phyloP scores from a whole-genome alignment of 2,888 invertebrate species.

The Philopedon plagiatum region DNA sequence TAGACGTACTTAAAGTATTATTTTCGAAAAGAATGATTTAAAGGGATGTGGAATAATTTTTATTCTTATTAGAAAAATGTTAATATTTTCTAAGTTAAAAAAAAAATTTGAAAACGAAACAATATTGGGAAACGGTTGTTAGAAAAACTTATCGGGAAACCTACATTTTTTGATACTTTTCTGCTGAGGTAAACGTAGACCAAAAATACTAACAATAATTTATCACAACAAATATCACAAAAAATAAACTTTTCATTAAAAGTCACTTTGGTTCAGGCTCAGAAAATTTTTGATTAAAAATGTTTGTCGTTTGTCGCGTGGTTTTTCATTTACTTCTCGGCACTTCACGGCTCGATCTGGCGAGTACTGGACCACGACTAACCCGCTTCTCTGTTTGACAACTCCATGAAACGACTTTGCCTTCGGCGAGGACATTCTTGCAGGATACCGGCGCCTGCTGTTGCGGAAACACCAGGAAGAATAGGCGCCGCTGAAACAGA shows the following conservation, averaged over 20 bases:
- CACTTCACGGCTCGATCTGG: slow-evolving; percentile 31
- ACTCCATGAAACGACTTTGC: slow-evolving; percentile 45
- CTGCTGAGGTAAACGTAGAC: background rate
- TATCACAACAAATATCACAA: slow-evolving; percentile 22
- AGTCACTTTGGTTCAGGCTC: slow-evolving; percentile 8
- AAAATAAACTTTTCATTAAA: background rate
- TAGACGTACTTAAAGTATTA: too few species aligned
- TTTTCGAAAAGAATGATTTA: too few species aligned
- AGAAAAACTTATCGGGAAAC: background rate
- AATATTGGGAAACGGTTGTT: too few species aligned
- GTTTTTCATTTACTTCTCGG: slow-evolving; percentile 16
- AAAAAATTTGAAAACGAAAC: too few species aligned
- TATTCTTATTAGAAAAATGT: too few species aligned
- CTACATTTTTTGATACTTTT: background rate
- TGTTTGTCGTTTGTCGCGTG: slow-evolving; percentile 24
- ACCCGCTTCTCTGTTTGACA: slow-evolving; percentile 47
- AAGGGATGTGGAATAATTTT: too few species aligned
- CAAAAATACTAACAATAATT: slow-evolving; percentile 2
- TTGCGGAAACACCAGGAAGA: slow-evolving; percentile 46
- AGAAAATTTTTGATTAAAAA: background rate
- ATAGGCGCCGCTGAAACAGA: slow-evolving; percentile 45
- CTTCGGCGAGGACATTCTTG: slow-evolving; percentile 51
- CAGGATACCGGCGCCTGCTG: slow-evolving; percentile 47
- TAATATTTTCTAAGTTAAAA: too few species aligned
- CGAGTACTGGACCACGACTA: slow-evolving; percentile 44